Evolutionary conservation across 1,140 invertebrate genomes (phyloP).

Genomic region (Mizuhopecten yessoensis): DNA sequence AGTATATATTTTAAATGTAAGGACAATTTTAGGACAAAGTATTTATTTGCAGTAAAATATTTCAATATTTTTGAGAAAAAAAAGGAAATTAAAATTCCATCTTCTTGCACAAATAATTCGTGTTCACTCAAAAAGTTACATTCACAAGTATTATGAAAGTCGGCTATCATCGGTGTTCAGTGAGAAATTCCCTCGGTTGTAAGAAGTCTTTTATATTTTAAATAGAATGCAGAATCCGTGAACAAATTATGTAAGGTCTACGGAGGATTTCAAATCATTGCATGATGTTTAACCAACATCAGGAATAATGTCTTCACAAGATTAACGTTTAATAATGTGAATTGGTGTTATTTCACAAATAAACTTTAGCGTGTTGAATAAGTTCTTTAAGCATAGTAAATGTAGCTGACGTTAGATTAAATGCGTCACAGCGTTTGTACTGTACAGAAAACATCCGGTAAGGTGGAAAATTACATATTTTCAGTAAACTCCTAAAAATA

Average conservation of each 20-base stretch:
- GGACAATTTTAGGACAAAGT: no score
- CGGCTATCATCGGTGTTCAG: not conserved
- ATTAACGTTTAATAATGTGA: not conserved
- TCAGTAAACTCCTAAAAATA: constrained; percentile 26
- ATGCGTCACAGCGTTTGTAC: not conserved
- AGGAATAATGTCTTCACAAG: not conserved
- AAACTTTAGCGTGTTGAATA: not conserved
- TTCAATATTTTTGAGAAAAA: no score
- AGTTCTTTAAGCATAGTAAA: not conserved
- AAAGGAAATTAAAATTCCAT: no score
- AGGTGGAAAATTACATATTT: constrained; percentile 35
- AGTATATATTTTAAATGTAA: no score
- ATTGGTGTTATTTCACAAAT: constrained; percentile 1
- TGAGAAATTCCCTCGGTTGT: no score
- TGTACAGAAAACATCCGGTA: not conserved
- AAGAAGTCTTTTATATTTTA: no score
- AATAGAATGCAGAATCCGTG: not conserved
- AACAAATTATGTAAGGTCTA: not conserved
- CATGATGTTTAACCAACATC: not conserved
- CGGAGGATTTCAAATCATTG: not conserved
- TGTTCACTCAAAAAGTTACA: no score
- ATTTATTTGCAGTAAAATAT: no score
- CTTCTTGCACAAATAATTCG: no score
- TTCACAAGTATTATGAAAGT: no score
- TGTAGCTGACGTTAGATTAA: not conserved